Base-by-base conservation (phyloP, 2,888 invertebrate genomes). In the Melolontha melolontha region DNA sequence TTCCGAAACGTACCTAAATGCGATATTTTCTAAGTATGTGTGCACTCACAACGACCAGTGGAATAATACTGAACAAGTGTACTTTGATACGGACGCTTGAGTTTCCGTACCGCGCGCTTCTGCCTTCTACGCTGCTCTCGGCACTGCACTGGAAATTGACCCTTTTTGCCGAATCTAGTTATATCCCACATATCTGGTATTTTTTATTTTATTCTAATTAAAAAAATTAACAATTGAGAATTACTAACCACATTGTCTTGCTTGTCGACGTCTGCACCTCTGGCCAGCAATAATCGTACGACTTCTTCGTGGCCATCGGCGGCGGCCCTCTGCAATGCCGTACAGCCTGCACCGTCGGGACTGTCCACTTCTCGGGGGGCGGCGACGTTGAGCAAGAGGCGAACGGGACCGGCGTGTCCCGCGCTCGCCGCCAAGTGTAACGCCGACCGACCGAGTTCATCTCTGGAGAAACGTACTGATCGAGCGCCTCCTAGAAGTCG, bases 271-370 rank as follows among this genome's bases (percentile, higher is more conserved):
- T 89, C 87, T 47, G 90, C 88, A 12, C 90, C 89, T 77, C 89
- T 86, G 72, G 90, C 89, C 73, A 91, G 84, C 77, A 95, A 86
- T 72, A 92, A 82, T 75, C 88, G 86, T 71, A 92, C 89, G 75
- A 92, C 89, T 75, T 92, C 91, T 77, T 90, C 86, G 82, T 93
- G 92, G 74, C 95, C 95, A 81, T 94, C 93, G 76, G 93, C 91
- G 74, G 94, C 90, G 73, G 94, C 93, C 78, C 91, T 87, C 81
- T 94, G 93, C 75, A 92, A 79, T 77, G 93, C 88, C 79, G 92
- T 90, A 85, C 91, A 89, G 73, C 93, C 91, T 77, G 90, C 87
- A 75, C 82, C 81, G 70, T 84, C 83, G 14, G 82, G 79, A 40
- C 79, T 81, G 84, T 87, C 88, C 82, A 87, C 79, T 72, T 84